Evolutionary conservation across 2,797 vertebrate species (phyloP).

Genomic region (Macroramphosus scolopax): DNA sequence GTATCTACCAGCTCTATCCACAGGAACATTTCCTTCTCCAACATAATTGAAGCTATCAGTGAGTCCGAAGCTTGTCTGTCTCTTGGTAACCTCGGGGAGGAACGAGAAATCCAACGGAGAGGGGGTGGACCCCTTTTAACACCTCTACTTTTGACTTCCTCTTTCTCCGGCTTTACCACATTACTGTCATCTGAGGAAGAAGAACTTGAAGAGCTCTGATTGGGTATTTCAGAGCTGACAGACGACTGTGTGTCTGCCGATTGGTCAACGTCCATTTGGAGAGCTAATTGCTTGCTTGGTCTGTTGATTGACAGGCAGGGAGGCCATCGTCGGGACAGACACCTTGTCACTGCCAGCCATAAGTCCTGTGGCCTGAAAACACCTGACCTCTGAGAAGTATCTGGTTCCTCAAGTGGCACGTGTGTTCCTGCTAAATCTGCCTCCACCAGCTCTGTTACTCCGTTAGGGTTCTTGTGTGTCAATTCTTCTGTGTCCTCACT

Average conservation of each 20-base stretch:
- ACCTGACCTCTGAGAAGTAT: conserved; percentile 14
- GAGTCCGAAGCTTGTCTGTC: conserved; percentile 47
- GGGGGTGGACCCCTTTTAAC: conserved; percentile 20
- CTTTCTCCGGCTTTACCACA: conserved; percentile 29
- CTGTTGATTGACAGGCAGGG: conserved; percentile 60
- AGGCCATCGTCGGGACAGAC: conserved; percentile 66
- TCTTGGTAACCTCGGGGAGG: conserved; percentile 49
- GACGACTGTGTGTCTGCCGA: conserved; percentile 32
- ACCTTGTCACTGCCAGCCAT: conserved; percentile 66
- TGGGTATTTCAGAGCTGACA: conserved; percentile 44
- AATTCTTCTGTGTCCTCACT: conserved; percentile 19
- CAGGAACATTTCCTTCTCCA: conserved; percentile 69
- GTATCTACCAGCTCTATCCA: conserved; percentile 68
- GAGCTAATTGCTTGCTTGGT: conserved; percentile 45
- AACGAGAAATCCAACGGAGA: conserved; percentile 42
- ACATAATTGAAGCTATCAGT: conserved; percentile 40
- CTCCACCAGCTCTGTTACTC: conserved; percentile 29
- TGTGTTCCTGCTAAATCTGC: conserved; percentile 14
- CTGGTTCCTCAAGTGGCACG: conserved; percentile 10
- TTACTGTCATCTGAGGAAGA: conserved; percentile 31
- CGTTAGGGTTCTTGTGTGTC: conserved; percentile 18
- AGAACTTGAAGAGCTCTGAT: conserved; percentile 46
- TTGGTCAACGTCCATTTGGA: conserved; percentile 50
- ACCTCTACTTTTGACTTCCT: conserved; percentile 34
- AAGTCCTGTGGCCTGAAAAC: conserved; percentile 61